Evolutionary conservation across 2,113 vertebrate genomes (phyloP), one percentile per base, ranked within the genome.

Genomic region (Erythrolamprus reginae): DNA sequence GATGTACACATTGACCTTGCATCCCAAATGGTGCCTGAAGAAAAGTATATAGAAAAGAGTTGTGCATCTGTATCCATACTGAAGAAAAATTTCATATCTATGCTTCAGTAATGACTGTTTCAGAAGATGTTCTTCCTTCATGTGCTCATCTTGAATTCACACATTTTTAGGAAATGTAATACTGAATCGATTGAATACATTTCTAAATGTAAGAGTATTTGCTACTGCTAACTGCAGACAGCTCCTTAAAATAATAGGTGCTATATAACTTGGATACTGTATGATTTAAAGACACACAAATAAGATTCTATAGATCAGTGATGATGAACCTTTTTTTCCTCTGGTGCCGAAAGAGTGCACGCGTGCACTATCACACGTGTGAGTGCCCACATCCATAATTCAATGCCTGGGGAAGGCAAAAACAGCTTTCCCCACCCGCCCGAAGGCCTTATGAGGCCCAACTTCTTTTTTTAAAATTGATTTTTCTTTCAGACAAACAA

Each of bases 1-100:
- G 99, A 93, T 99, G 99, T 0, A 98, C 99, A 47, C 99, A 99
- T 90, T 99, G 99, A 33, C 99, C 98, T 95, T 99, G 99, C 97
- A 99, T 99, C 90, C 99, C 99, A 89, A 99, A 99, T 0, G 99
- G 99, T 96, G 99, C 94, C 99, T 99, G 93, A 56, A 90, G 91
- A 89, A 21, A 42, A 86, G 38, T 24, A n/a, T 77, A 61, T 0
- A 42, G 33, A 77, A 38, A 77, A 70, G 65, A 19, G 9, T 77
- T 42, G 6, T 77, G n/a, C 33, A 38, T 3, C 3, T 77, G 33
- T 38, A 19, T 19, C 33, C 65, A 38, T 38, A 38, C 17, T 77
- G 70, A 77, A 70, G 61, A 65, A 33, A 70, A 42, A 7, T 21
- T 21, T 90, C 26, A 51, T 42, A 42, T 28, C 0, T 10, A 70